Base-by-base conservation (phyloP, 2,113 vertebrate species). In the Ammodramus savannarum region DNA sequence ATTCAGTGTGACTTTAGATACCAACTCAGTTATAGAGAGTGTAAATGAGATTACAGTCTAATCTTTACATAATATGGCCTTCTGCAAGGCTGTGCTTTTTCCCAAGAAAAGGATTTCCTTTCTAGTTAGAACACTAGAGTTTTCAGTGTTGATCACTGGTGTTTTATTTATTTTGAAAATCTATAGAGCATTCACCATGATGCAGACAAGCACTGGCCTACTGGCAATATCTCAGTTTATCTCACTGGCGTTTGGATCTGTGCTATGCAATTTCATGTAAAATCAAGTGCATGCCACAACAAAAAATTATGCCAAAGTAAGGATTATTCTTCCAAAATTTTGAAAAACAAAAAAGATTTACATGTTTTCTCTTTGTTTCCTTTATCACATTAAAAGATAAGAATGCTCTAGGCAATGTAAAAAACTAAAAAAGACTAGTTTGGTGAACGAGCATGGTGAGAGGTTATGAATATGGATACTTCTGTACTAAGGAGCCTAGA, bases 391-490 rank as follows among this genome's bases (percentile, higher is more conserved):
- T 76, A 62, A 63, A 90, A 67, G 59, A 46, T 10, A 90, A 44
- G 20, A 90, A 66, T 16, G 39, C 81, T 85, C 41, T 75, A 86
- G 87, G 81, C 75, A 67, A 65, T 29, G 44, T 76, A 66, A 23
- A 68, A 55, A 91, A 61, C 51, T 49, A 43, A 88, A 95, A 93
- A 95, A 88, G 63, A 55, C 23, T 62, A 86, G 82, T 91, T 83
- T 94, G 72, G 68, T 95, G 93, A 84, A 90, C 81, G 44, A 93
- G 31, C 36, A 83, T 22, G 84, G 83, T 31, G 36, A 55, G 61
- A 77, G n/a, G 44, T n/a, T 88, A 90, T 93, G 90, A 91, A 95
- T 94, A 96, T 93, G 87, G 57, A 69, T 72, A 46, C 32, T 4
- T 75, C 89, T 92, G 73, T 75, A 66, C 29, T 36, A 63, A 86